Conservation (phyloP, 2,888 invertebrate genomes). For the Anarsia innoxiella region DNA sequence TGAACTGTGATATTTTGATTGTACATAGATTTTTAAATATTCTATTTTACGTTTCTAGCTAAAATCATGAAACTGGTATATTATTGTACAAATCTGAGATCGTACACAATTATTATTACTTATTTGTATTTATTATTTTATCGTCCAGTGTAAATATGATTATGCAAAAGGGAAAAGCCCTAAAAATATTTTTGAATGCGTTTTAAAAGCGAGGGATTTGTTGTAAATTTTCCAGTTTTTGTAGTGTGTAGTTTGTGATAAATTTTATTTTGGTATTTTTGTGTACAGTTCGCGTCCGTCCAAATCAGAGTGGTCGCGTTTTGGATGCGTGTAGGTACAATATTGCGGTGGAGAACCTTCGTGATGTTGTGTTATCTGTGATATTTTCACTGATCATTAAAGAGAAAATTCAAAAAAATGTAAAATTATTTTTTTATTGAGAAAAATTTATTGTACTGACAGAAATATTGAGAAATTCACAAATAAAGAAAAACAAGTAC, state of each 20-base stretch:
- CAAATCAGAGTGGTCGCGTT: slow-evolving; percentile 55
- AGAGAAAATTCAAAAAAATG: slow-evolving; percentile 54
- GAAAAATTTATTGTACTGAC: slow-evolving; percentile 64
- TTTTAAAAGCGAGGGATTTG: slow-evolving; percentile 46
- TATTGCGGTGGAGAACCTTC: slow-evolving; percentile 33
- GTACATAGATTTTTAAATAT: slow-evolving; percentile 56
- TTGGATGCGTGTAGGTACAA: slow-evolving; percentile 48
- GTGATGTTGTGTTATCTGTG: slow-evolving; percentile 49
- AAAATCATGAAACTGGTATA: slow-evolving; percentile 48
- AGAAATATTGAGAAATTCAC: slow-evolving; percentile 54
- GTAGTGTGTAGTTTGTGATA: slow-evolving; percentile 47
- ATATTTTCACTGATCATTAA: slow-evolving; percentile 44
- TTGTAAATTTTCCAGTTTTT: slow-evolving; percentile 57
- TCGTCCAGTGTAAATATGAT: slow-evolving; percentile 9
- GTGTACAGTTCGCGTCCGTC: slow-evolving; percentile 54
- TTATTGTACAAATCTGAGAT: slow-evolving; percentile 48
- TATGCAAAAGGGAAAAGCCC: slow-evolving; percentile 3
- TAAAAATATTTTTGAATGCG: slow-evolving; percentile 34
- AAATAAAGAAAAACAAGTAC: slow-evolving; percentile 59
- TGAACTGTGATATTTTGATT: slow-evolving; percentile 56
- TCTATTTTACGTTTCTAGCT: slow-evolving; percentile 39
- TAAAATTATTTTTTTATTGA: slow-evolving; percentile 48
- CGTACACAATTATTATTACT: too few species aligned
- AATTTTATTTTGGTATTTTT: slow-evolving; percentile 60
- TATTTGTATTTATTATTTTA: slow-evolving; percentile 38